Evolutionary conservation across 2,888 invertebrate genomes (phyloP).

Genomic region (Acronicta aceris): DNA sequence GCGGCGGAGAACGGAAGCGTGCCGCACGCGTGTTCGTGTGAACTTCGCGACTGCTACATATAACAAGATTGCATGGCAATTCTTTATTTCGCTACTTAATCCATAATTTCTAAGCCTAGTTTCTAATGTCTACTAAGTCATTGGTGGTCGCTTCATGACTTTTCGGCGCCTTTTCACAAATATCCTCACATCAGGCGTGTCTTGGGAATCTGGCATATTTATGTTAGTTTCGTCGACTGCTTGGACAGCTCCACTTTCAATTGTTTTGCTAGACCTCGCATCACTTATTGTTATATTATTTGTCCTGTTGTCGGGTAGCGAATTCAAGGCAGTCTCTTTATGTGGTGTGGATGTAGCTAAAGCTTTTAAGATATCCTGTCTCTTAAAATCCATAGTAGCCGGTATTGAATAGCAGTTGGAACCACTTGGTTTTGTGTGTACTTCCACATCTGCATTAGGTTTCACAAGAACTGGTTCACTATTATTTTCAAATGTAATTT

Average conservation of each 20-base stretch:
- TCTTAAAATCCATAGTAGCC: conserved; percentile 32
- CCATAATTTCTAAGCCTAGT: conserved; percentile 5
- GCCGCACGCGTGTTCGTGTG: not conserved
- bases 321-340: conserved; percentile 57
- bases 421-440: conserved; percentile 22
- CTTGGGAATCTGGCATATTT: conserved; percentile 56
- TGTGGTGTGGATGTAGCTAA: conserved; percentile 81
- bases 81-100: not conserved
- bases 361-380: conserved; percentile 61
- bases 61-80: conserved; percentile 3
- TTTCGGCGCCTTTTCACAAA: conserved; percentile 77
- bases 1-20: too few species aligned
- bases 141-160: conserved; percentile 62
- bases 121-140: conserved; percentile 29
- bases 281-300: conserved; percentile 43
- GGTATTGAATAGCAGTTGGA: conserved; percentile 18
- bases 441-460: conserved; percentile 8
- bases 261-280: conserved; percentile 47
- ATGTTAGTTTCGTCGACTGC: conserved; percentile 50
- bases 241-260: conserved; percentile 23
- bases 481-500: conserved; percentile 29
- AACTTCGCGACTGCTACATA: not conserved
- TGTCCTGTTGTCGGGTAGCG: conserved; percentile 19
- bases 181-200: conserved; percentile 81
- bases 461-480: conserved; percentile 11